Base-by-base conservation (phyloP, 1,140 invertebrate genomes). In the Metopolophium dirhodum region DNA sequence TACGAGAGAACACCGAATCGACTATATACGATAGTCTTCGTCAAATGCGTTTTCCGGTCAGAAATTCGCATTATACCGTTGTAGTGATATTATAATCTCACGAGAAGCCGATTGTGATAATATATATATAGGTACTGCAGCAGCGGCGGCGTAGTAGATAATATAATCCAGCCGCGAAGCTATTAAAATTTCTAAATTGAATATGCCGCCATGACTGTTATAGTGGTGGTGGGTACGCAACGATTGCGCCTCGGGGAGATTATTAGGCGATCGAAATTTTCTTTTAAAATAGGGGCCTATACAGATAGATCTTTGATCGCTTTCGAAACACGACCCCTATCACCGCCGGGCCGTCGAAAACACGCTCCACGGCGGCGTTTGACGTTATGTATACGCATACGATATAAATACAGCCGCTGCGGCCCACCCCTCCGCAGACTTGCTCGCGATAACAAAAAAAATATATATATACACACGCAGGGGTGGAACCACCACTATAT, bases 121-220 rank as follows among this genome's bases (percentile, higher is more conserved):
- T n/a, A 77, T 68, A 4, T 14, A n/a, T 18, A 26, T 61, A 26
- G 54, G 61, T 20, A 88, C 8, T 26, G 7, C 14, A 11, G 87
- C n/a, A 22, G 14, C 2, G 35, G 23, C 41, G 41, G 41, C 41
- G 41, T 3, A 30, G 41, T 26, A 22, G 18, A 83, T 49, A 26
- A 9, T 41, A 54, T 54, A 83, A 83, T 83, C 82, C 35, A 23
- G 23, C 30, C 45, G 4, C 61, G 85, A 20, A 86, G 22, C 41
- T 86, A 47, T 86, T 86, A 86, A 86, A 86, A 45, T 47, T 26
- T n/a, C 47, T 41, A 86, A 86, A 86, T 86, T 41, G 45, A 47
- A 86, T 86, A 20, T 6, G 20, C 22, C 45, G 20, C 4, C 61
- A 18, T n/a, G 14, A 11, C 30, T 68, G 18, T 61, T 11, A 8